phyloP scores from a whole-genome alignment of 2,797 vertebrate species.

The Eurystomus glaucurus region DNA sequence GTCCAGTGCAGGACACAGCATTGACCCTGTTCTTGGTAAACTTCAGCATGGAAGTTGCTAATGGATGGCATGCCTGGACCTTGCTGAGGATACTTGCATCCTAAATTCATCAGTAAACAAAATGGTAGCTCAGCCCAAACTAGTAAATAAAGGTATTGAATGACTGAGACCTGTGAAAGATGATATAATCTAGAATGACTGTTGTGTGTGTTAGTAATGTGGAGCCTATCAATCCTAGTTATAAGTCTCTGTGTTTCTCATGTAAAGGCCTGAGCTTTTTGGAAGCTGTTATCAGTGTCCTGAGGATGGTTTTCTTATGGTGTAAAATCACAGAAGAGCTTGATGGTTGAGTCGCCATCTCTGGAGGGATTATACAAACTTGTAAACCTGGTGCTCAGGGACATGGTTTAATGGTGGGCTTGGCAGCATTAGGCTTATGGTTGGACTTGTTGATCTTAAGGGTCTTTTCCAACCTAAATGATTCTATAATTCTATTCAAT shows the following conservation, averaged over 20 bases:
- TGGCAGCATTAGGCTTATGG: background rate
- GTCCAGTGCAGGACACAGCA: background rate
- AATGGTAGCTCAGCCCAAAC: background rate
- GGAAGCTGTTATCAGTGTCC: background rate
- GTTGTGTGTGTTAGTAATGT: background rate
- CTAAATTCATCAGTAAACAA: background rate
- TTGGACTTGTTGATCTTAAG: rapidly evolving
- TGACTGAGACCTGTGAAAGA: background rate
- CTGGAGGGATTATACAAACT: rapidly evolving
- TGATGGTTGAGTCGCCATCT: background rate
- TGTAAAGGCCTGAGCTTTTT: background rate
- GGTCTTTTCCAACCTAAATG: background rate
- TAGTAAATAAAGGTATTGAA: background rate
- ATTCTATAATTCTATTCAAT: background rate
- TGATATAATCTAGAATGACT: background rate
- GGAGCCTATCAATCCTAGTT: background rate
- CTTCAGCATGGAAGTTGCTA: background rate
- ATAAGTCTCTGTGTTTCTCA: rapidly evolving
- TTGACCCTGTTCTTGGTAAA: background rate
- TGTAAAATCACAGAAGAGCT: background rate
- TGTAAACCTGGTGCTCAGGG: too few relatives aligned
- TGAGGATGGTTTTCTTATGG: background rate
- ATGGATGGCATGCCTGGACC: background rate
- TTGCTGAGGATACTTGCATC: background rate
- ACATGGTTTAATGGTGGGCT: background rate